Percentiles rank a stretch among this genome's conserved stretches.
These are phyloP conservation scores for Abscondita cerata DNA, from an alignment of 2,888 invertebrate genomes.

Conservation along the genomic window DNA sequence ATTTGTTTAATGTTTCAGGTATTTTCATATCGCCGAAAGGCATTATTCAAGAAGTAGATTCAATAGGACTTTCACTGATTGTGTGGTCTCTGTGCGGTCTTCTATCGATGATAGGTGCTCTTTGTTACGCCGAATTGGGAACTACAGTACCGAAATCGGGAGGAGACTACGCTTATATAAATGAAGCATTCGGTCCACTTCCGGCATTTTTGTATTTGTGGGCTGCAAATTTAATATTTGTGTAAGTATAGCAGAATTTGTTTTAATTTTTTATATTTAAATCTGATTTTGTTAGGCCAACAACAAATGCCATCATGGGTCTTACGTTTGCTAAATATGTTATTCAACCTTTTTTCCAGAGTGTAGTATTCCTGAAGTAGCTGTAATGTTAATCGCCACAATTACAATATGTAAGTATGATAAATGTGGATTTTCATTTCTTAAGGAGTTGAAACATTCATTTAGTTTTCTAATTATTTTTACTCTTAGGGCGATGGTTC, in stretches of 20 bases:
- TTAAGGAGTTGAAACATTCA: too few species aligned
- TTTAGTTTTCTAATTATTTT: too few species aligned
- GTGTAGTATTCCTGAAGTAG: constrained; percentile 73
- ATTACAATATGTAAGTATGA: constrained; percentile 77
- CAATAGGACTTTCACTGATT: constrained; percentile 85
- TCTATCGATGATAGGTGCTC: constrained; percentile 90
- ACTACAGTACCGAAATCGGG: constrained; percentile 91
- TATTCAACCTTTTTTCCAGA: constrained; percentile 86
- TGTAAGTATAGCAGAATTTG: too few species aligned
- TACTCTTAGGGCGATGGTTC: too few species aligned
- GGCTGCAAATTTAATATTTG: constrained; percentile 97
- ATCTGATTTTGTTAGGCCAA: constrained; percentile 71
- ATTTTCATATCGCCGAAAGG: constrained; percentile 97
- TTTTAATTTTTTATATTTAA: constrained; percentile 37
- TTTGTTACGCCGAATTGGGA: constrained; percentile 96
- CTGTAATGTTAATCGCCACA: constrained; percentile 79
- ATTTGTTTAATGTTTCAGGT: constrained; percentile 64
- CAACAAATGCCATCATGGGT: constrained; percentile 96
- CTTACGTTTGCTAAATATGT: constrained; percentile 94
- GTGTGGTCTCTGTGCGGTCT: constrained; percentile 91
- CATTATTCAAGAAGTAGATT: constrained; percentile 87
- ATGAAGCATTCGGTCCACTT: constrained; percentile 88
- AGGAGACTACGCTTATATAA: constrained; percentile 96
- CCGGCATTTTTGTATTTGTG: constrained; percentile 95
- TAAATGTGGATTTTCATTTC: too few species aligned